Base-by-base conservation (phyloP, 2,797 vertebrate genomes). In the Ataeniobius toweri region DNA sequence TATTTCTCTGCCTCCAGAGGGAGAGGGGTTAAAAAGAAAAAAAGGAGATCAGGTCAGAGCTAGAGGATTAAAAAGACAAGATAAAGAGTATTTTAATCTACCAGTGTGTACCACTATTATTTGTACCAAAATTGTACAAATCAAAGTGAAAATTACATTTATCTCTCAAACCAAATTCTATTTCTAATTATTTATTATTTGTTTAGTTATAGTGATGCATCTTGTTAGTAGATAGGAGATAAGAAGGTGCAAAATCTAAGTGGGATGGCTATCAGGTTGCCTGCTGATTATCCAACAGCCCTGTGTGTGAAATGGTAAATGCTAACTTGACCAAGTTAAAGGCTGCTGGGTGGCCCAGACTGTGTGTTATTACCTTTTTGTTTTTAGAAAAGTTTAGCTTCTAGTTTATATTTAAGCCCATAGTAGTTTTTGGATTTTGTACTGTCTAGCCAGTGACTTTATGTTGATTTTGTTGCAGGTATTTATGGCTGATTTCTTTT, bases 111-210 rank as follows among this genome's bases (percentile, higher is more conserved):
- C 24, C 65, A 44, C 22, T n/a, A n/a, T 44, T n/a, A 51, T 51
- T 13, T 51, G 50, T 53, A 53, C 13, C 16, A 51, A 14, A 14
- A 14, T 44, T 24, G 12, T 68, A 9, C 74, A 84, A 76, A 91
- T 91, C 83, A 91, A 88, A 86, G 84, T 77, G 58, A 31, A 80
- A 67, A 88, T 85, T 78, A 59, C 77, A 80, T 68, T 65, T 58
- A 69, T 16, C 14, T 69, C 8, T 26, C 24, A 58, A 46, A 14
- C 41, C 39, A 65, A 31, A 65, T 39, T 65, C 41, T n/a, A n/a
- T 14, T 39, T 65, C 41, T n/a, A n/a, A 6, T 46, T 13, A 44
- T 44, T 69, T 46, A 46, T 46, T 36, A 36, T 22, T 61, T 65
- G 44, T 65, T 31, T 5, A 73, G 51, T 36, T 22, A 24, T 16